Percentiles rank a stretch among this genome's conserved stretches.
Conservation (phyloP, 2,888 invertebrate genomes). For the Tanytarsus gracilentus region DNA sequence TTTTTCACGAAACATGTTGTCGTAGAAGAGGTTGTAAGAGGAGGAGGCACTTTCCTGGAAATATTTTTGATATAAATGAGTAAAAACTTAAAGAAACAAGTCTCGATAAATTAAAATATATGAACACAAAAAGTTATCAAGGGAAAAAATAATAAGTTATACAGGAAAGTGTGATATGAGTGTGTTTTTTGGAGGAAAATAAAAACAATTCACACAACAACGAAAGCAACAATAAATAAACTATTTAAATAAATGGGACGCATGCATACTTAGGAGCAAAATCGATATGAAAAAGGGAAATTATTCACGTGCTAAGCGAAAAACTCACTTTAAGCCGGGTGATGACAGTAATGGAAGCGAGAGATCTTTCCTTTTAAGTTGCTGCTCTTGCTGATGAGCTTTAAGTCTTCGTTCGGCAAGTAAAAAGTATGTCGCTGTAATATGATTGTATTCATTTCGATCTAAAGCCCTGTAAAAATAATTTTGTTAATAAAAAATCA, state of each 20-base stretch:
- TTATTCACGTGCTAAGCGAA: no score
- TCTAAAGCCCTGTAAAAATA: constrained; percentile 65
- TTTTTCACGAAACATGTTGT: background rate
- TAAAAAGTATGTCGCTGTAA: constrained; percentile 96
- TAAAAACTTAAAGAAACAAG: background rate
- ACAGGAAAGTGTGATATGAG: no score
- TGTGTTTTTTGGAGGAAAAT: no score
- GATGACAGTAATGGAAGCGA: constrained; percentile 31
- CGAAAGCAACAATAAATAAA: no score
- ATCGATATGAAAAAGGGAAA: no score
- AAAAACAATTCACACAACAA: no score
- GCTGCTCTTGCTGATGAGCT: constrained; percentile 60
- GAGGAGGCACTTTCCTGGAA: constrained; percentile 1
- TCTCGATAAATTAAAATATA: background rate
- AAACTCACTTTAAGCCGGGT: background rate
- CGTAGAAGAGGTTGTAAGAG: no score
- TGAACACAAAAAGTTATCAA: no score
- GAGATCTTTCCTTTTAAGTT: constrained; percentile 40
- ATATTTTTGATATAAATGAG: background rate
- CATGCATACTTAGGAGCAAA: no score
- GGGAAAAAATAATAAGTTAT: no score
- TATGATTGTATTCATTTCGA: constrained; percentile 94
- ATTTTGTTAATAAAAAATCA: background rate
- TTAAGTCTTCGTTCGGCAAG: constrained; percentile 87
- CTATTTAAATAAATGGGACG: no score